Base-by-base conservation (phyloP, 2,797 vertebrate genomes). In the Nyctalus aviator region DNA sequence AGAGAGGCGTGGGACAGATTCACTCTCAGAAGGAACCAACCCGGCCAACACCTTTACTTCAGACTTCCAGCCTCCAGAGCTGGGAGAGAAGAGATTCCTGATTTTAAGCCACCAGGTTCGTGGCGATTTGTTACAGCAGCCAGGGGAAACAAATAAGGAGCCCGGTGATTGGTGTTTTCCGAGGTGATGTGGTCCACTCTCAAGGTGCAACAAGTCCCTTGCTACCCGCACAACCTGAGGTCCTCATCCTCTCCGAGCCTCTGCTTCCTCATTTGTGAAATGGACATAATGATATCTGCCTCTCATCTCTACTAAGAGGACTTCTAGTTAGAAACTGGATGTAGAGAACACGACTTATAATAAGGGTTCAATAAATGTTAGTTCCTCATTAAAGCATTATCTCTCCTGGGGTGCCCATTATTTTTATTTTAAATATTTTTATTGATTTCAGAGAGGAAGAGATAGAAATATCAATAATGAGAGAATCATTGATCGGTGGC, bases 181-280 rank as follows among this genome's bases (percentile, higher is more conserved):
- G 89, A 93, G 55, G 57, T 10, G 41, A 4, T 9, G 1, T 48
- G 14, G 14, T 77, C 91, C 14, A 37, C 35, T 48, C 30, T 44
- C 13, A 59, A 59, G 18, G 50, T 25, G 11, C n/a, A 79, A 8
- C 41, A 35, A 30, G 17, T 82, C 32, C 41, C 41, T 75, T 73
- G 41, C 10, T 53, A 41, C 41, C 32, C 44, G 62, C n/a, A 30
- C 27, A n/a, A 8, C 37, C 17, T 25, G 25, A 46, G 35, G 35
- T 95, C 87, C 91, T 86, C 68, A 76, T 64, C 44, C 37, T 87
- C n/a, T 77, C 25, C 30, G 79, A 69, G 69, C 20, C 48, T 91
- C 72, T 12, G 59, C 84, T 95, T 95, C 91, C 81, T 94, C 84
- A 14, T 93, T 73, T 77, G 72, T 83, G 32, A 87, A 32, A 71